These are phyloP conservation scores for Bombylius discolor DNA, from an alignment of 2,888 invertebrate genomes.

Conservation along the genomic window DNA sequence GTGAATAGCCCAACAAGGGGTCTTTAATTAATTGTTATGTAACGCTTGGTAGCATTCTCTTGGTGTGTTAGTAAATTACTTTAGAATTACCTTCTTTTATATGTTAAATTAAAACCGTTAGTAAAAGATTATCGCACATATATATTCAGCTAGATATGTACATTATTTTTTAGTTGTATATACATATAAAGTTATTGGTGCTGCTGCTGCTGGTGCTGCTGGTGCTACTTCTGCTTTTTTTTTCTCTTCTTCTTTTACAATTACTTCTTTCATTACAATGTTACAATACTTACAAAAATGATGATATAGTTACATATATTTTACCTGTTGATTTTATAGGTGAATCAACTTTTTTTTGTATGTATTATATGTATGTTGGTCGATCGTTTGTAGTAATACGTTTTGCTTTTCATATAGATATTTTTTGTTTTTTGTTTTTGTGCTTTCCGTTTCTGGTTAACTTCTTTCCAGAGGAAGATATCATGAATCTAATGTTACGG, in stretches of 20 bases:
- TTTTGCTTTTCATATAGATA: too few relatives aligned
- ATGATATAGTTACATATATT: too few relatives aligned
- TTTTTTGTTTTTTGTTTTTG: too few relatives aligned
- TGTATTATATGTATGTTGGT: too few relatives aligned
- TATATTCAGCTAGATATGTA: not conserved
- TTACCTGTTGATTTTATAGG: too few relatives aligned
- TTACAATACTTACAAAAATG: too few relatives aligned
- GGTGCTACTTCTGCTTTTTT: not conserved
- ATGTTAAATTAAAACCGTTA: conserved; percentile 8
- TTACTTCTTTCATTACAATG: too few relatives aligned
- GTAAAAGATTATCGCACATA: conserved; percentile 5
- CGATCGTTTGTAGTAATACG: too few relatives aligned
- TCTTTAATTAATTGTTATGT: conserved; percentile 10
- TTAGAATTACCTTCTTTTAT: conserved; percentile 7
- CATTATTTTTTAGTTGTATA: not conserved
- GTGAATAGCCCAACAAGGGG: conserved; percentile 1
- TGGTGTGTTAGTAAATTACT: conserved; percentile 8
- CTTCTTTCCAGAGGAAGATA: not conserved
- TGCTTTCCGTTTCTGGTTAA: not conserved
- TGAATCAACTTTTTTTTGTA: too few relatives aligned
- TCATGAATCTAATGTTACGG: not conserved
- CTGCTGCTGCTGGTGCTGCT: not conserved
- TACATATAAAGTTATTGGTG: not conserved
- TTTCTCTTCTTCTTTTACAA: conserved; percentile 1
- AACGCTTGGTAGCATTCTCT: conserved; percentile 7